phyloP scores from a whole-genome alignment of 1,140 invertebrate species.

The Tribolium madens region DNA sequence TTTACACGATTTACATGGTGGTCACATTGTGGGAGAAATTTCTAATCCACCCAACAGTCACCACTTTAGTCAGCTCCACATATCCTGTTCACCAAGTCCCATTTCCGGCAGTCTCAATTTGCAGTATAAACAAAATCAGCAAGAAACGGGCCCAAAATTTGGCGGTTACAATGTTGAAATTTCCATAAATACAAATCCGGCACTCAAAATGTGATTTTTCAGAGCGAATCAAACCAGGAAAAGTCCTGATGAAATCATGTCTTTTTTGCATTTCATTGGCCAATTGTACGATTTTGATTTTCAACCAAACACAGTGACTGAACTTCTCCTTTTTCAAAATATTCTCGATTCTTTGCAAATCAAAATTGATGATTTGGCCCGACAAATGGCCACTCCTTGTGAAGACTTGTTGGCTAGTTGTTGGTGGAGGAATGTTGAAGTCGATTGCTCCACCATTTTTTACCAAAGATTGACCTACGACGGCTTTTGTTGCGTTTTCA shows the following conservation, averaged over 20 bases:
- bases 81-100: background rate
- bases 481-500: constrained; percentile 20
- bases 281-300: constrained; percentile 22
- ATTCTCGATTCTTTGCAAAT: background rate
- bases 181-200: background rate
- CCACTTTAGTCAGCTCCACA: constrained; percentile 4
- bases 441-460: constrained; percentile 6
- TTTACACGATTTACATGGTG: background rate
- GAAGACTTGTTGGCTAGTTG: constrained; percentile 3
- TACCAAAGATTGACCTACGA: background rate
- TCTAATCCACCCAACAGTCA: background rate
- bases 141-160: background rate
- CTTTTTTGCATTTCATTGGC: background rate
- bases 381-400: background rate
- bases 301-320: background rate
- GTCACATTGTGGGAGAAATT: background rate
- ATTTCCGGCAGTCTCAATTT: constrained; percentile 9
- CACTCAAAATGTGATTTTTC: background rate
- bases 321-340: constrained; percentile 4
- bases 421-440: background rate
- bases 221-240: background rate
- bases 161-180: background rate
- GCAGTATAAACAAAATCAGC: constrained; percentile 34
- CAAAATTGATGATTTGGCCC: background rate
- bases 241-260: background rate